Conservation (phyloP, 2,797 vertebrate genomes). For the Echiichthys vipera region DNA sequence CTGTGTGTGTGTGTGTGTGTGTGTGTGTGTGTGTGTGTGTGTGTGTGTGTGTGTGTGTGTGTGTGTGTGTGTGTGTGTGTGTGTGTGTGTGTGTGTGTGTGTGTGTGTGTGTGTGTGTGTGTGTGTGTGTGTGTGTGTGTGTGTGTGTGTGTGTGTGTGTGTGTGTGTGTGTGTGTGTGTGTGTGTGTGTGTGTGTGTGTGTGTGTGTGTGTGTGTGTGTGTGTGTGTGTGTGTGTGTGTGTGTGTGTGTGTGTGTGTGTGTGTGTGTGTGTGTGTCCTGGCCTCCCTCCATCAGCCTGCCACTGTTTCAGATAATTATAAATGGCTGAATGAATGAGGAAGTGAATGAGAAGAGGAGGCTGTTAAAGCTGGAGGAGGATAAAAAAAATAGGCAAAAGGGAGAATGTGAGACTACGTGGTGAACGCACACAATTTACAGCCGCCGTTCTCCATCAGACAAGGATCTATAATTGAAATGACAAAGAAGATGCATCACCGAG, state of each 20-base stretch:
- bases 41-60: too few relatives aligned
- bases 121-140: too few relatives aligned
- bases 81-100: too few relatives aligned
- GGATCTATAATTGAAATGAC: conserved; percentile 90
- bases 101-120: too few relatives aligned
- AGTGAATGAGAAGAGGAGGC: conserved; percentile 41
- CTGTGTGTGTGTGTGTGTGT: too few relatives aligned
- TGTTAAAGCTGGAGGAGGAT: conserved; percentile 20
- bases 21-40: too few relatives aligned
- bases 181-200: neutral
- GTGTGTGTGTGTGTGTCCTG: neutral
- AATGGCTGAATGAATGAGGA: conserved; percentile 67
- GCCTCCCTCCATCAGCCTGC: neutral
- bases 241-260: neutral
- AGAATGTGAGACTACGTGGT: conserved; percentile 21
- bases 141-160: too few relatives aligned
- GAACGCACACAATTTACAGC: conserved; percentile 79
- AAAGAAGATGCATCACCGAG: conserved; percentile 86
- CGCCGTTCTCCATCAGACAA: conserved; percentile 79
- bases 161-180: conserved; percentile 1
- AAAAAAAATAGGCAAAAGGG: conserved; percentile 38
- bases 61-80: too few relatives aligned
- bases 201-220: conserved; percentile 3
- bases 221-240: conserved; percentile 6
- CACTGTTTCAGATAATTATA: conserved; percentile 73